Conservation (phyloP, 2,888 invertebrate species). For the Salpingus planirostris region DNA sequence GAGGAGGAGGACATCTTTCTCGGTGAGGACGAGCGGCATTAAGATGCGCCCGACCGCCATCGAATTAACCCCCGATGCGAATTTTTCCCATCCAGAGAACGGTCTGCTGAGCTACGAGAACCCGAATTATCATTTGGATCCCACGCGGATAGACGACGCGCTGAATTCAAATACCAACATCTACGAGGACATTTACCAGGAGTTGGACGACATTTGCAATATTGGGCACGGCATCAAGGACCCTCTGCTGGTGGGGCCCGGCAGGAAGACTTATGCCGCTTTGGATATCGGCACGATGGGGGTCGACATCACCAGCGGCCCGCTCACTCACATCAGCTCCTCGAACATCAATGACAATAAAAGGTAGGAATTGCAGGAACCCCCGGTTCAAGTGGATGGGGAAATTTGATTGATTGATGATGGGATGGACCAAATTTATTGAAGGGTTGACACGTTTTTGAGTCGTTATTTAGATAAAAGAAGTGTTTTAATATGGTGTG, state of each 20-base stretch:
- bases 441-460: background rate
- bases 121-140: constrained; percentile 80
- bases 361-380: constrained; percentile 39
- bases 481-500: constrained; percentile 16
- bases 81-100: constrained; percentile 59
- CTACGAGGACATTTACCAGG: constrained; percentile 47
- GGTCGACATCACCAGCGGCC: constrained; percentile 55
- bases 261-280: constrained; percentile 56
- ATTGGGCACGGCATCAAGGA: constrained; percentile 45
- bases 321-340: constrained; percentile 43
- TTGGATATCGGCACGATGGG: constrained; percentile 64
- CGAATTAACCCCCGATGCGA: background rate
- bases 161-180: constrained; percentile 57
- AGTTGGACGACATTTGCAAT: constrained; percentile 50
- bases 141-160: constrained; percentile 67
- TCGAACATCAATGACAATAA: constrained; percentile 42
- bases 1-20: constrained; percentile 57
- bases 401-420: constrained; percentile 7
- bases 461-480: too few species aligned
- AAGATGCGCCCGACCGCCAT: too few species aligned
- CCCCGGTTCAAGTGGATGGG: too few species aligned
- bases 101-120: constrained; percentile 86
- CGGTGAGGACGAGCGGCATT: constrained; percentile 52
- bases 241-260: constrained; percentile 42
- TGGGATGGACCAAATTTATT: constrained; percentile 7